Evolutionary conservation across 2,797 vertebrate species (phyloP).

Genomic region (Tarsius wallacei): DNA sequence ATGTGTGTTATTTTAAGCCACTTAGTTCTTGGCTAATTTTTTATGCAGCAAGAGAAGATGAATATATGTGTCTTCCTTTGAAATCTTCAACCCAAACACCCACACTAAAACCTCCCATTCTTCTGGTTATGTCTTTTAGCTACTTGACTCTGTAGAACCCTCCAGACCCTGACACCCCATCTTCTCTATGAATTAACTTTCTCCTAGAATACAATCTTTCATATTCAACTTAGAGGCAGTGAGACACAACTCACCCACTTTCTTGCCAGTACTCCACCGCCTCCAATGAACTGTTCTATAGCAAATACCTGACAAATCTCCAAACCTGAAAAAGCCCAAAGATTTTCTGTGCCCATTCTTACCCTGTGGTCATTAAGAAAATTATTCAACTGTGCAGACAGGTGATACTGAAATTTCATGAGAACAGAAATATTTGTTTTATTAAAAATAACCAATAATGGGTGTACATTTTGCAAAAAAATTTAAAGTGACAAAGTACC

Average conservation of each 20-base stretch:
- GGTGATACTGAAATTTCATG: constrained; percentile 1
- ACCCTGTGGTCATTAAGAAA: background rate
- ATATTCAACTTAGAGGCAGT: background rate
- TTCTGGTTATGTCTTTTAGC: background rate
- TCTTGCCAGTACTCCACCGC: background rate
- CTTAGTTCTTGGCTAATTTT: background rate
- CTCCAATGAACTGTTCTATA: background rate
- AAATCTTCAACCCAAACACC: constrained; percentile 16
- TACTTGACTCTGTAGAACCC: background rate
- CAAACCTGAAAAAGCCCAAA: constrained; percentile 39
- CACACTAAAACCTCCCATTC: background rate
- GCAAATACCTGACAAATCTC: background rate
- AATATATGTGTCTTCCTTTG: background rate
- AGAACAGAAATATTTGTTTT: constrained; percentile 35
- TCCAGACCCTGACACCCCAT: background rate
- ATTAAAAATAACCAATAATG: constrained; percentile 27
- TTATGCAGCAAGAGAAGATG: background rate
- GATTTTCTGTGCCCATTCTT: constrained; percentile 40
- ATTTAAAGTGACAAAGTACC: background rate
- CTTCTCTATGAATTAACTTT: background rate
- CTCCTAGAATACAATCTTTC: background rate
- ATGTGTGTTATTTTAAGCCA: background rate
- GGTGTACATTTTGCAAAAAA: constrained; percentile 1
- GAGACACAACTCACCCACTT: background rate
- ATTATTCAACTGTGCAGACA: background rate